Base-by-base conservation (phyloP, 1,140 invertebrate genomes). In the Antheraea pernyi region DNA sequence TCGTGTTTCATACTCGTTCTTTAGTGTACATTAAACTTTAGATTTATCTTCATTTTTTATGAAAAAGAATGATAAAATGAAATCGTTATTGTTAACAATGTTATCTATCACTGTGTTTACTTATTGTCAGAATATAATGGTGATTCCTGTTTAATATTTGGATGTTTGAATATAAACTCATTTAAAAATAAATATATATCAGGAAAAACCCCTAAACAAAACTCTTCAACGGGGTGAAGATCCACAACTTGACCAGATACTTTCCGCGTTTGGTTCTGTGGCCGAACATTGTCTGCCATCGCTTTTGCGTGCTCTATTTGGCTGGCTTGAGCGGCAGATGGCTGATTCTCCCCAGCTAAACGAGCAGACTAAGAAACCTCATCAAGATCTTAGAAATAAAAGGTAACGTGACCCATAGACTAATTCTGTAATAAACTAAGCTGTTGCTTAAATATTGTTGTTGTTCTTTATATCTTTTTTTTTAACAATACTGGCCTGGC, bases 241-340 rank as follows among this genome's bases (percentile, higher is more conserved):
- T 94, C 84, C 95, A 8, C 96, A 98, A 74, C 98, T 99, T 91
- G 98, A 99, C 94, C 98, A 99, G 90, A 93, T 99, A n/a, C 92
- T 99, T 16, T 97, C 95, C 53, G 96, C 98, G 0, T 96, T 99
- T 83, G 97, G 98, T 19, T 97, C 97, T 19, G 98, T 99, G 0
- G 98, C 98, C 0, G 99, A 99, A 88, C 98, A 99, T 88, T 99
- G 99, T 92, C 93, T 99, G 53, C 99, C 99, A 2, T 99, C 99
- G 10, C 94, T 99, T 69, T 91, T 99, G 59, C 94, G 96, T 68
- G 98, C 98, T n/a, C 89, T 99, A 11, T 98, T 99, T 85, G 96
- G 97, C 36, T 99, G 99, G 99, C 98, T 99, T 85, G 97, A 99
- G 75, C 92, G 97, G 46, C 98, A 99, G 90, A 95, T 98, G 79